Percentiles rank a stretch among this genome's conserved stretches.
These are phyloP conservation scores for Anas capensis DNA, from an alignment of 2,797 vertebrate genomes.

Conservation along the genomic window DNA sequence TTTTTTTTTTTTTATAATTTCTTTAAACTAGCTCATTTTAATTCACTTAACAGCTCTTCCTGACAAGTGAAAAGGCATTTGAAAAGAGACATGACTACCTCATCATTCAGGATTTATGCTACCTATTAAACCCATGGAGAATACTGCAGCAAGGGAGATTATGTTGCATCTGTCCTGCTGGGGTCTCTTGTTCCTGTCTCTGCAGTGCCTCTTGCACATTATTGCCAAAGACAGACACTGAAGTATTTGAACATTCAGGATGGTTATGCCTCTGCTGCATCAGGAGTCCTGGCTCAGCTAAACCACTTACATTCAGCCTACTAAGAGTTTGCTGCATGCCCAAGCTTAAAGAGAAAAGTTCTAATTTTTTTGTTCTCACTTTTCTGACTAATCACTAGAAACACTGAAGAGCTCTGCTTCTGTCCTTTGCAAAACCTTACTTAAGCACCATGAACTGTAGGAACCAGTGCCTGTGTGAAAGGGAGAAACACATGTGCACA, in stretches of 20 bases:
- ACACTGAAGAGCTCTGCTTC: neutral
- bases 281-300: neutral
- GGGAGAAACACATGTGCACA: neutral
- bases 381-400: neutral
- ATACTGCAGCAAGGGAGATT: neutral
- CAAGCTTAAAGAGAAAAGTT: neutral
- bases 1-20: neutral
- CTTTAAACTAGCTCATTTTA: neutral
- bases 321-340: neutral
- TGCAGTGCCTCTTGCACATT: slow-evolving; percentile 1
- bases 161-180: neutral
- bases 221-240: slow-evolving; percentile 32
- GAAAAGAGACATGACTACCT: neutral
- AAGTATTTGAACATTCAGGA: slow-evolving; percentile 2
- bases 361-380: neutral
- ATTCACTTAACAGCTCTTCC: neutral
- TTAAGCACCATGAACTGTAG: neutral
- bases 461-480: neutral
- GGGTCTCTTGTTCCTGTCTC: slow-evolving; percentile 10
- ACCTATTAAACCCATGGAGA: slow-evolving; percentile 7
- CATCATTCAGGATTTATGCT: neutral
- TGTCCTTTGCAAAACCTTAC: neutral
- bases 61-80: slow-evolving; percentile 12
- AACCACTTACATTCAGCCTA: neutral
- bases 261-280: neutral